Base-by-base conservation (phyloP, 2,797 vertebrate genomes). In the Miichthys miiuy region DNA sequence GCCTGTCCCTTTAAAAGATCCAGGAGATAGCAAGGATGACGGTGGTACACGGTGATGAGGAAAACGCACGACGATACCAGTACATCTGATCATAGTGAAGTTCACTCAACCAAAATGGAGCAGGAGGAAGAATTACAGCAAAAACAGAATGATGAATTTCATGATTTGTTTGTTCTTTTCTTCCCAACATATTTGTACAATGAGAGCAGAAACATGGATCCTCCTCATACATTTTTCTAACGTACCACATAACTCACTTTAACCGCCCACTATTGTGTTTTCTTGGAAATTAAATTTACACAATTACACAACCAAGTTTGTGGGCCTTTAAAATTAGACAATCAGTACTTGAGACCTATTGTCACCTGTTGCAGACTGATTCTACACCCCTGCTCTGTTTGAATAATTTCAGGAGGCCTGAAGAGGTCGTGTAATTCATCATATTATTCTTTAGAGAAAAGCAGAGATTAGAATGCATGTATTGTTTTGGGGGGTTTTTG, bases 1-100 rank as follows among this genome's bases (percentile, higher is more conserved):
- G 87, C 57, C 85, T 93, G 81, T 84, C 82, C 20, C 92, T 94
- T 92, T 94, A 92, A 93, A 71, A 85, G 54, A 80, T 8, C 42
- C 42, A 52, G 60, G 68, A 70, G 81, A 68, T 4, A 23, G 66
- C 3, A 58, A 51, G 44, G 70, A 88, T 77, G 84, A 77, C 73
- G 79, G 34, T 75, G 72, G 7, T 76, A 48, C 65, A 74, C 50
- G 66, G 61, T 50, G 11, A 57, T 57, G 38, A 78, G 46, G 60
- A 47, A 44, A 66, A 68, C 8, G 25, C 66, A 47, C 4, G 12
- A 72, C 44, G 65, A 77, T 69, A 51, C 55, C 58, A 65, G 56
- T 58, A 70, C 71, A 57, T 75, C 18, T 55, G 10, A 79, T 58
- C 54, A 54, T 1, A 27, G 52, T 65, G 44, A 60, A 38, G 73